Evolutionary conservation across 35 echinoderm and acorn worm species (phyloP), one percentile per base, ranked within the genome.

Genomic region (Hemicentrotus pulcherrimus): DNA sequence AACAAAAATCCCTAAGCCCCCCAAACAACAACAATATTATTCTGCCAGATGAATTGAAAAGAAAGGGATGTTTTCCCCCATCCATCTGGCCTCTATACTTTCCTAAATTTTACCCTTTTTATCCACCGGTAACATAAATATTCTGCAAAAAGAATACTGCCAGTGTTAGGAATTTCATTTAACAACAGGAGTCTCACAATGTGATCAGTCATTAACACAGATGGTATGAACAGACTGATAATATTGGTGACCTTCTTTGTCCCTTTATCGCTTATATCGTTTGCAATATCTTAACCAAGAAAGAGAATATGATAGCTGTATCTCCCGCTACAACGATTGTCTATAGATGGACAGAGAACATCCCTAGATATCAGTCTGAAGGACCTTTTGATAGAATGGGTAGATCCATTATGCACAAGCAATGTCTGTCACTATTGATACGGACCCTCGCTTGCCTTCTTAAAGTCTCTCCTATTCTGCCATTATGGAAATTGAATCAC

Each of bases 321-420:
- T 15, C 50, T 55, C 15, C 65, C 28, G 15, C 18, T 78, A 6
- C 65, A 78, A 28, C 19, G 5, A 6, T n/a, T 78, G 22, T 78
- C 19, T 78, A 22, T 28, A 22, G 65, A 78, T 78, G n/a, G 6
- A 78, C 4, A 78, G 5, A 78, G 22, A 22, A 22, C 19, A 28
- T 28, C 65, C 65, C 65, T 78, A 5, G 65, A n/a, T 78, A 78
- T 22, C 19, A 28, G 28, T 10, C 50, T 55, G 50, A 55, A 12
- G 50, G 10, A 55, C 11, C 10, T n/a, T 78, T 78, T n/a, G 65
- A 78, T 78, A 78, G 65, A 55, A 55, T 6, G 4, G 19, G 22
- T n/a, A 78, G 65, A 78, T 78, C 65, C 65, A 78, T 78, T 78
- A 78, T 78, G 65, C 65, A 78, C n/a, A 78, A 78, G 65, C 65